A percentile compares a stretch with the other conserved stretches of the same genome.
These are phyloP conservation scores for Drosophila anceps DNA, from an alignment of 2,888 invertebrate genomes.

Conservation along the genomic window DNA sequence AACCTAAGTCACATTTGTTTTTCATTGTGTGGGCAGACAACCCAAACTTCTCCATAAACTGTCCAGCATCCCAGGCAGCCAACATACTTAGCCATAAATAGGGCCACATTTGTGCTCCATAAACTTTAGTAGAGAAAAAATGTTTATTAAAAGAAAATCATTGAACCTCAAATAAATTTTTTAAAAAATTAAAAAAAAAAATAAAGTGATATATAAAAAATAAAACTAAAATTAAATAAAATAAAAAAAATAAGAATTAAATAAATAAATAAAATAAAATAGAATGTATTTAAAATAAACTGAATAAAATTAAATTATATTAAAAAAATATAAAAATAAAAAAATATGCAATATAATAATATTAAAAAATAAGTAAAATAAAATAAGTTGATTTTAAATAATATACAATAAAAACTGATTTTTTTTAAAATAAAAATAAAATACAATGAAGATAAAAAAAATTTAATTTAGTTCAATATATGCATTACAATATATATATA, in stretches of 20 bases:
- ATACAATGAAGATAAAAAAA: no score
- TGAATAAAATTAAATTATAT: neutral
- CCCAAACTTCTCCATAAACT: constrained; percentile 10
- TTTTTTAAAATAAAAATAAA: no score
- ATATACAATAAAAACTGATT: no score
- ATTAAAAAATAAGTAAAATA: no score
- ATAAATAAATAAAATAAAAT: neutral
- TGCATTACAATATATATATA: no score
- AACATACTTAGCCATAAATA: constrained; percentile 9
- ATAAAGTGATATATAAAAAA: neutral
- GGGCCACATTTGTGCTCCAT: constrained; percentile 1
- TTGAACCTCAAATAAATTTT: neutral
- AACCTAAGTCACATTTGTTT: constrained; percentile 50
- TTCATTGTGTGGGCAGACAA: constrained; percentile 53
- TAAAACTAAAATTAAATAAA: neutral
- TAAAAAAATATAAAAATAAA: neutral
- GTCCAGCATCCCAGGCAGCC: neutral
- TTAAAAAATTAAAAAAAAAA: neutral
- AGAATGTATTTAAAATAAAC: neutral
- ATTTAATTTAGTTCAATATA: no score
- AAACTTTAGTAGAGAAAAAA: neutral
- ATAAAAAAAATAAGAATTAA: neutral
- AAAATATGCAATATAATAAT: no score
- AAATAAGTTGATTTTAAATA: no score
- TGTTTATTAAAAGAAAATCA: neutral